Evolutionary conservation across 2,888 invertebrate species (phyloP).

Genomic region (Pristionchus japonicus): DNA sequence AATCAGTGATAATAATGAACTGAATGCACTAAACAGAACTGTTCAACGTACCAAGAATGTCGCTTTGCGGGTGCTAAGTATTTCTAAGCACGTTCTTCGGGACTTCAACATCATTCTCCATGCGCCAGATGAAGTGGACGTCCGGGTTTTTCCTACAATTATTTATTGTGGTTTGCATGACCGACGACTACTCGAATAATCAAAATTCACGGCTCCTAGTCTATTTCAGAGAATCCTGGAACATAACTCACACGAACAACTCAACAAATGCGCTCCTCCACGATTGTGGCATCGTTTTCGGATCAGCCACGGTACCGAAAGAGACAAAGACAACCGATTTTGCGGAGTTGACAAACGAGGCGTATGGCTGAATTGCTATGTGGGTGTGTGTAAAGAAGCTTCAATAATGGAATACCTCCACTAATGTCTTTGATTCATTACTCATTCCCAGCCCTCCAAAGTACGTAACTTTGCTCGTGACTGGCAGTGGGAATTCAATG

Average conservation of each 20-base stretch:
- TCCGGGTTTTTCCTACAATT: no score
- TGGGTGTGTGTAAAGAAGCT: no score
- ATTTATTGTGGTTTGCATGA: no score
- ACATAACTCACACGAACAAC: constrained; percentile 25
- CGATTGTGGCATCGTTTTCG: not conserved
- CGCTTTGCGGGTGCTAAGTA: not conserved
- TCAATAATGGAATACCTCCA: not conserved
- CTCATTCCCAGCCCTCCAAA: constrained; percentile 19
- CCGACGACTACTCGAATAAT: no score
- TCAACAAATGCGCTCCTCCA: not conserved
- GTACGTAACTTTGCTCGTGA: constrained; percentile 17
- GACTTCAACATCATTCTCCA: not conserved
- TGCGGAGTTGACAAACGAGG: not conserved
- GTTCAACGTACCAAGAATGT: constrained; percentile 5
- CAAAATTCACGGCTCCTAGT: no score
- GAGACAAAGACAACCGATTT: not conserved
- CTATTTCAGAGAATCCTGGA: no score
- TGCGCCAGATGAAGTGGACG: constrained; percentile 40
- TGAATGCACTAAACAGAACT: no score
- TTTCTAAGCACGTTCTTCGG: constrained; percentile 8
- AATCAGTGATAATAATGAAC: no score
- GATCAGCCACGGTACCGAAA: constrained; percentile 8
- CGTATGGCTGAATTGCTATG: constrained; percentile 31
- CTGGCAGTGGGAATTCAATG: constrained; percentile 7
- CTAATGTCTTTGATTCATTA: not conserved